Evolutionary conservation across 2,113 vertebrate genomes (phyloP), one percentile per base, ranked within the genome.

Genomic region (Nyctereutes procyonoides): DNA sequence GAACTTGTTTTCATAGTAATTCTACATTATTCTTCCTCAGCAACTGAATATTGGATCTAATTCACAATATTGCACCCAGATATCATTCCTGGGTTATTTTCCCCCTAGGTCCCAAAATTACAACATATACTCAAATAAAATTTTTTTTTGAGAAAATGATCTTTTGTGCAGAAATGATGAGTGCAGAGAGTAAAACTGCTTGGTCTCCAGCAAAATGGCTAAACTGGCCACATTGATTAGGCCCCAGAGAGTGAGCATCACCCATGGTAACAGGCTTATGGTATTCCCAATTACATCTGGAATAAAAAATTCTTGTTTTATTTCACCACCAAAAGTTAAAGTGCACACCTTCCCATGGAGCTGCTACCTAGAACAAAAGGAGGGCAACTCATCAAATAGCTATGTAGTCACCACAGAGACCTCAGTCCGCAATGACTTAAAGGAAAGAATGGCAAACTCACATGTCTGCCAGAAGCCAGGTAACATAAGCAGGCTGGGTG

Each of bases 31-130:
- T 12, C 6, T 93, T 88, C 51, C 56, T 96, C 30, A 62, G 43
- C 14, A 80, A 71, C 51, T 93, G 69, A 80, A 89, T 96, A 55
- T n/a, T 15, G 11, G 30, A 62, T 82, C n/a, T 86, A 73, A 82
- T 85, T 24, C 92, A 81, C 12, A 69, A 58, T 58, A 84, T 56
- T 87, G 8, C 43, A 79, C 67, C 17, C 2, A 80, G 43, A 94
- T 32, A 30, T 3, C 8, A 92, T 95, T 87, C 43, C 20, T 87
- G 51, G 9, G 51, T 38, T 81, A n/a, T 84, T 55, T 14, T 19
- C 74, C 55, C 15, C 28, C 1, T 1, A 22, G 14, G 6, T 14
- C n/a, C 32, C 2, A 0, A 32, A 93, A 81, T 48, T 96, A 15
- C 1, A 89, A 26, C 10, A 87, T 80, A 65, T 28, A 32, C 6